phyloP scores from a whole-genome alignment of 2,113 vertebrate species.

The Syngnathus floridae region DNA sequence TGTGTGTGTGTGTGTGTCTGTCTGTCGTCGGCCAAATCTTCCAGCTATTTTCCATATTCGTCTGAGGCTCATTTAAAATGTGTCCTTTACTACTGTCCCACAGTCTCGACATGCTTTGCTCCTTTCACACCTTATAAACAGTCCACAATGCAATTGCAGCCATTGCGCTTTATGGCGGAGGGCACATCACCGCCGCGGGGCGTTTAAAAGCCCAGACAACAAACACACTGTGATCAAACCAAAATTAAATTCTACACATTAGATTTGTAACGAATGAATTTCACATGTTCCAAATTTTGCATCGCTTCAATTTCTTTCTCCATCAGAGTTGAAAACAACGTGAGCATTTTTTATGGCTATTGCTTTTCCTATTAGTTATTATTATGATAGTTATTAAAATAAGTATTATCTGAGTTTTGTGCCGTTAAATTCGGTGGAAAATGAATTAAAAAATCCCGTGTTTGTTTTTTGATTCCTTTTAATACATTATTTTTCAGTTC shows the following conservation, averaged over 20 bases:
- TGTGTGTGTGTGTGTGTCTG: slow-evolving; percentile 16
- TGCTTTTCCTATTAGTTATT: neutral
- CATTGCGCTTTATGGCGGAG: slow-evolving; percentile 81
- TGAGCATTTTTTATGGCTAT: neutral
- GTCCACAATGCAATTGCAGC: slow-evolving; percentile 80
- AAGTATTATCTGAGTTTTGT: neutral
- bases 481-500: slow-evolving; percentile 2
- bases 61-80: slow-evolving; percentile 19
- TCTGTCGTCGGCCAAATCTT: slow-evolving; percentile 1
- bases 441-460: neutral
- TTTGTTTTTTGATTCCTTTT: neutral
- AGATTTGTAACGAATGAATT: neutral
- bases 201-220: slow-evolving; percentile 12
- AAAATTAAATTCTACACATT: neutral
- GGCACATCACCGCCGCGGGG: slow-evolving; percentile 59
- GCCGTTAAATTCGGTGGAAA: neutral
- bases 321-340: neutral
- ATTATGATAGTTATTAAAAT: neutral
- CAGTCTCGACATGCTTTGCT: slow-evolving; percentile 31
- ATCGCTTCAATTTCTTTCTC: neutral
- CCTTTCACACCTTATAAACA: slow-evolving; percentile 90
- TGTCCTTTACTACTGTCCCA: slow-evolving; percentile 29
- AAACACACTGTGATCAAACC: neutral
- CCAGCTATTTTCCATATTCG: slow-evolving; percentile 23
- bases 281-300: neutral